Evolutionary conservation across 2,797 vertebrate genomes (phyloP).

Genomic region (Thripadectes ignobilis): DNA sequence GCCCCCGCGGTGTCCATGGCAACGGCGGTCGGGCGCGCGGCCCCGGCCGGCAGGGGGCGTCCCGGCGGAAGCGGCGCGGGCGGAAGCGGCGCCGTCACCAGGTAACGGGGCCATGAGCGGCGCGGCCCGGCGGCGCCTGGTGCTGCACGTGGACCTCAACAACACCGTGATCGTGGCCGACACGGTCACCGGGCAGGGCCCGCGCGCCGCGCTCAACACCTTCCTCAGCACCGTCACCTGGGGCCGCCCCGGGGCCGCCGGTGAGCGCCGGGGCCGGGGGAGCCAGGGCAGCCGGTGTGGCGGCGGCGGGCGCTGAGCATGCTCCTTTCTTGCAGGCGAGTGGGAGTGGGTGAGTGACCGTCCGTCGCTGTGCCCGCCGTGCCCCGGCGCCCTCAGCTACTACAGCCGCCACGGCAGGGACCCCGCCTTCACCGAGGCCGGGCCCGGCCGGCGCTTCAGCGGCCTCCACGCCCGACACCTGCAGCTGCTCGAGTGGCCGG

Average conservation of each 20-base stretch:
- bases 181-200: slow-evolving; percentile 78
- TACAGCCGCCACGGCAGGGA: slow-evolving; percentile 81
- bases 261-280: not conserved
- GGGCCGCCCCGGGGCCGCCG: slow-evolving; percentile 66
- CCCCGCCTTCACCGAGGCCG: slow-evolving; percentile 74
- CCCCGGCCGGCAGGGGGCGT: not conserved
- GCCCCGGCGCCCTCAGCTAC: slow-evolving; percentile 79
- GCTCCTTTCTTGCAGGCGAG: slow-evolving; percentile 74
- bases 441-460: slow-evolving; percentile 76
- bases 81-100: slow-evolving; percentile 5
- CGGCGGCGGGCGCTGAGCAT: not conserved
- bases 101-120: not conserved
- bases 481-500: slow-evolving; percentile 82
- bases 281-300: not conserved
- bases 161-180: slow-evolving; percentile 88
- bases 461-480: slow-evolving; percentile 79
- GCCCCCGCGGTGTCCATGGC: not conserved
- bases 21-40: not conserved
- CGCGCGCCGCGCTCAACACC: slow-evolving; percentile 79
- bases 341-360: slow-evolving; percentile 88
- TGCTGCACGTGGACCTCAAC: slow-evolving; percentile 89
- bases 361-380: slow-evolving; percentile 81
- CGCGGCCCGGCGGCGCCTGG: slow-evolving; percentile 67
- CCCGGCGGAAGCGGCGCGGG: not conserved
- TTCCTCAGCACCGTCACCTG: slow-evolving; percentile 86